A percentile compares a stretch with the other conserved stretches of the same genome.
Conservation (phyloP, 2,113 vertebrate genomes). For the Reinhardtius hippoglossoides region DNA sequence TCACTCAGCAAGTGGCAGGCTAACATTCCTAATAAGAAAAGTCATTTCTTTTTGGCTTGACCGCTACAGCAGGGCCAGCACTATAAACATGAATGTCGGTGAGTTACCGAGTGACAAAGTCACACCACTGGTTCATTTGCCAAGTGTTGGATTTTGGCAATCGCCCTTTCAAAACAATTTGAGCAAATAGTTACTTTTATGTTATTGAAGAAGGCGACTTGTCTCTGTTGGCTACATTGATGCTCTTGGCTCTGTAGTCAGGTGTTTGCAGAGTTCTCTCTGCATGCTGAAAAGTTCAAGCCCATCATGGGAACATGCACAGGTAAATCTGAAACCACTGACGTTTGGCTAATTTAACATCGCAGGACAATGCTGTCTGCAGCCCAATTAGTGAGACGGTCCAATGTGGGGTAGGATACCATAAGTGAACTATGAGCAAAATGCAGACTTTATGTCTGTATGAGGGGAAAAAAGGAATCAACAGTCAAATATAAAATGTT, state of each 20-base stretch:
- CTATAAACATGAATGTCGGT: not conserved
- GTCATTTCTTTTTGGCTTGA: not conserved
- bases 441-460: not conserved
- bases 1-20: not conserved
- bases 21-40: not conserved
- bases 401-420: not conserved
- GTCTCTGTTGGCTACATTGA: no score
- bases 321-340: not conserved
- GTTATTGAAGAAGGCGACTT: not conserved
- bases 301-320: no score
- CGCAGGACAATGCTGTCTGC: not conserved
- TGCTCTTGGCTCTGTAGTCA: no score
- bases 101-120: no score
- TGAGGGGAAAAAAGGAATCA: not conserved
- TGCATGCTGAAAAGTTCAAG: no score
- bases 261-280: no score
- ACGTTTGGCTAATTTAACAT: not conserved
- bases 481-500: not conserved
- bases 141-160: no score
- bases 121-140: no score
- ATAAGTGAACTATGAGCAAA: not conserved
- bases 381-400: not conserved
- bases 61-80: not conserved
- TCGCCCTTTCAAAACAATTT: no score
- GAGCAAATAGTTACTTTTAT: no score